Percentiles rank a stretch among this genome's conserved stretches.
phyloP scores from a whole-genome alignment of 2,797 vertebrate genomes.

The Pangasius macronema region DNA sequence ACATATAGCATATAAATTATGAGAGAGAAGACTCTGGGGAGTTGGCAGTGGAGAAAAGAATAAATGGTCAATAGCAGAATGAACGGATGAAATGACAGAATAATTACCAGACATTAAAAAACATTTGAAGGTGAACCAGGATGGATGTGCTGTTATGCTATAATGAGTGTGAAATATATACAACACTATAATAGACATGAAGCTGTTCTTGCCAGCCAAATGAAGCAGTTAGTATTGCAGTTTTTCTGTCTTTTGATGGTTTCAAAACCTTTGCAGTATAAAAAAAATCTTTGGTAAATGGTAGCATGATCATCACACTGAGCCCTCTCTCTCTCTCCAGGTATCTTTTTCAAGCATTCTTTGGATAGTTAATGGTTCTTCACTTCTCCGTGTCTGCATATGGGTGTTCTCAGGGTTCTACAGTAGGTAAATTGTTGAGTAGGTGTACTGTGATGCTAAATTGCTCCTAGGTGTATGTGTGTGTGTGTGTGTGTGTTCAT shows the following conservation, averaged over 20 bases:
- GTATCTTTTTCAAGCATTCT: neutral
- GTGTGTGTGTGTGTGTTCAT: no score
- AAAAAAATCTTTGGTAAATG: no score
- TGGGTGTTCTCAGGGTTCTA: neutral
- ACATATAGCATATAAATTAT: conserved; percentile 35
- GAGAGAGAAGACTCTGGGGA: neutral
- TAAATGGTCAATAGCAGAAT: neutral
- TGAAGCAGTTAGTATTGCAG: neutral
- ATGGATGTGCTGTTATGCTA: neutral
- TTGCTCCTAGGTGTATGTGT: neutral
- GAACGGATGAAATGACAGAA: neutral
- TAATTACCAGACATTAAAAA: conserved; percentile 2
- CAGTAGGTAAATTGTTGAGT: no score
- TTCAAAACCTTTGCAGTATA: neutral
- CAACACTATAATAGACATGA: neutral
- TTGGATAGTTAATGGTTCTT: neutral
- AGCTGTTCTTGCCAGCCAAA: neutral
- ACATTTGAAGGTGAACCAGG: neutral
- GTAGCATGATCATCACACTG: neutral
- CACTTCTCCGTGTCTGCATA: neutral
- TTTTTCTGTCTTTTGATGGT: neutral
- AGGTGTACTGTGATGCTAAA: neutral
- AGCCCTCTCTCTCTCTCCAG: no score
- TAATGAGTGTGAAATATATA: neutral
- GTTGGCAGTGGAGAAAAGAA: neutral